A percentile compares a stretch with the other conserved stretches of the same genome.
Evolutionary conservation across 2,888 invertebrate species (phyloP).

Genomic region (Axea sp.): DNA sequence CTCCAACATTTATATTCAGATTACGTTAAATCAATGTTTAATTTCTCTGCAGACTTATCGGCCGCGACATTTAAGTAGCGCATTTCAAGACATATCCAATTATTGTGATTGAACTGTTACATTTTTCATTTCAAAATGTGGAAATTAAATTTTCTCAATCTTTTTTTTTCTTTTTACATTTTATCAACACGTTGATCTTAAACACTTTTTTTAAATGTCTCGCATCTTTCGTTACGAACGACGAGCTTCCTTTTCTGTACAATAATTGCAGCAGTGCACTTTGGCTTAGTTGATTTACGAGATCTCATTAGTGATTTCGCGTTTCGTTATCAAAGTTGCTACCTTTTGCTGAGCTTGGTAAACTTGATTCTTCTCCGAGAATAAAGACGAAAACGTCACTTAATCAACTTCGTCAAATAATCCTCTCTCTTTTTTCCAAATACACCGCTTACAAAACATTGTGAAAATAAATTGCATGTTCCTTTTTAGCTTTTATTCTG

Average conservation of each 20-base stretch:
- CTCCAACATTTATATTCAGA: constrained; percentile 14
- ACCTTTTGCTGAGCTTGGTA: constrained; percentile 54
- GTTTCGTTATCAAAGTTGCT: constrained; percentile 61
- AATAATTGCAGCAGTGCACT: constrained; percentile 63
- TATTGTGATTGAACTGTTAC: constrained; percentile 35
- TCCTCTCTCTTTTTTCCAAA: constrained; percentile 22
- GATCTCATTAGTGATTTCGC: constrained; percentile 61
- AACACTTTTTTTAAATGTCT: constrained; percentile 50
- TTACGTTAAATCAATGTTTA: constrained; percentile 23
- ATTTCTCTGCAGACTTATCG: background rate
- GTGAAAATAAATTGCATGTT: constrained; percentile 9
- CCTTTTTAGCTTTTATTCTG: background rate
- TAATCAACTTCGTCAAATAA: constrained; percentile 43
- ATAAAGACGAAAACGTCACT: constrained; percentile 51
- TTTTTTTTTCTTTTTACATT: constrained; percentile 14
- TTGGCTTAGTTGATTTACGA: constrained; percentile 62
- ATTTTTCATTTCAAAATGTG: constrained; percentile 36
- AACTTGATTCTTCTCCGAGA: constrained; percentile 54
- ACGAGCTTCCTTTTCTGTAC: constrained; percentile 58
- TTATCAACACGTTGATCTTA: constrained; percentile 46
- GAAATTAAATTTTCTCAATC: constrained; percentile 36
- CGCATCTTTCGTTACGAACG: constrained; percentile 54
- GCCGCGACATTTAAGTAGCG: background rate
- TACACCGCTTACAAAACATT: constrained; percentile 33
- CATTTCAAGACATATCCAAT: constrained; percentile 22